These are phyloP conservation scores for Heterodera schachtii DNA, from an alignment of 1,140 invertebrate species.

Conservation along the genomic window DNA sequence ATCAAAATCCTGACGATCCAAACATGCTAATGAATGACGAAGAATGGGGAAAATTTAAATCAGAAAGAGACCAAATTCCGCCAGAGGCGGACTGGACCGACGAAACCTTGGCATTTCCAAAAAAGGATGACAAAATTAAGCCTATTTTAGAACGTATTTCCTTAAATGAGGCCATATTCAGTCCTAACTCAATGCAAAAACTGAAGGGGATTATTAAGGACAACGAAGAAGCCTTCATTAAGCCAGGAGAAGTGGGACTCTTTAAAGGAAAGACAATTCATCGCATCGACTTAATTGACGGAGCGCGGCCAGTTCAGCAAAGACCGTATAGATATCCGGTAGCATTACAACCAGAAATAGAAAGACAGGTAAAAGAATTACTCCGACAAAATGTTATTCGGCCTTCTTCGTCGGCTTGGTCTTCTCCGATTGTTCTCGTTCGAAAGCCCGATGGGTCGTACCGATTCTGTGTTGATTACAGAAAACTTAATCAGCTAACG, in stretches of 20 bases:
- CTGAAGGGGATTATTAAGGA: not conserved
- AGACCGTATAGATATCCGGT: conserved; percentile 25
- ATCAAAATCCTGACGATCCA: not conserved
- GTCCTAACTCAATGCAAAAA: not conserved
- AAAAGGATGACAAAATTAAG: not conserved
- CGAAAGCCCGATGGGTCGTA: conserved; percentile 33
- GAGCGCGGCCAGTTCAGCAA: not conserved
- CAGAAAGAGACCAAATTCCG: conserved; percentile 17
- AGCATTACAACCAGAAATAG: conserved; percentile 32
- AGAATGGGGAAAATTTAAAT: conserved; percentile 16
- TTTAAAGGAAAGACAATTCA: conserved; percentile 31
- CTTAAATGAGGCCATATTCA: not conserved
- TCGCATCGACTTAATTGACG: conserved; percentile 6
- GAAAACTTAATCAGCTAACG: conserved; percentile 23
- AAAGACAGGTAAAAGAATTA: conserved; percentile 43
- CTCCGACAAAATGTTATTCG: conserved; percentile 36
- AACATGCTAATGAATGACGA: not conserved
- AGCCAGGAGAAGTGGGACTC: conserved; percentile 24
- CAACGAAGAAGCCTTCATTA: not conserved
- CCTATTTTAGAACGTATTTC: not conserved
- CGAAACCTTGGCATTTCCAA: not conserved
- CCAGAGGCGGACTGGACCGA: conserved; percentile 16
- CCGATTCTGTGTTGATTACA: conserved; percentile 41
- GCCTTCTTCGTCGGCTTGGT: conserved; percentile 28
- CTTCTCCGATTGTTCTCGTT: conserved; percentile 35